Evolutionary conservation across 2,888 invertebrate genomes (phyloP), one percentile per base, ranked within the genome.

Genomic region (Margaritifera margaritifera): DNA sequence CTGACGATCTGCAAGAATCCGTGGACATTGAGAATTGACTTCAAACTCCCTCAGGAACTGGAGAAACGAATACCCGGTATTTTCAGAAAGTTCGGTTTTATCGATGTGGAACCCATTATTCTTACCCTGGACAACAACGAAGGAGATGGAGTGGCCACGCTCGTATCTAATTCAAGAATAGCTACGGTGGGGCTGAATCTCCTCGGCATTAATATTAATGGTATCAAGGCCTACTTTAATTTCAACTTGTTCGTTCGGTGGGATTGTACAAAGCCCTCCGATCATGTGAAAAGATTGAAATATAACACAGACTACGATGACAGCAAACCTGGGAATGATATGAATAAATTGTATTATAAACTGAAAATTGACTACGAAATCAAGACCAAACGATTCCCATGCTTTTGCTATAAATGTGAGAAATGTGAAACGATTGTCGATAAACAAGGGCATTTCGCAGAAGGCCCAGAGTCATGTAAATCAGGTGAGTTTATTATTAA

Each of bases 1-100:
- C 60, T 60, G 18, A 60, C 60, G 25, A 60, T 60, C 27, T 60
- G 60, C 22, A 60, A 60, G 6, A 60, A 60, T 19, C 60, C 60
- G 20, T 60, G 60, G 60, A 20, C 6, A 19, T 5, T 60, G 25
- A 60, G 20, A 25, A 15, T 60, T 31, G 60, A 60, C 20, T 60
- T 60, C 60, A 60, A 60, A 50, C 6, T 60, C 20, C 60, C 60
- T 42, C 31, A 60, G 22, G 60, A 60, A 11, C 22, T 60, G n/a
- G 31, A 31, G 50, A 31, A 27, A 22, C 31, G 50, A 50, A 6
- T 60, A 24, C 60, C 60, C 6, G 31, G 60, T 27, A 60, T 60
- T 27, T 0, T 31, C 2, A 42, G 42, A 60, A 31, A 11, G 6
- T 60, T 60, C 0, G 31, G 6, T 60, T 60, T 22, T 31, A 20